Base-by-base conservation (phyloP, 1,140 invertebrate species). In the Drosophila auraria region DNA sequence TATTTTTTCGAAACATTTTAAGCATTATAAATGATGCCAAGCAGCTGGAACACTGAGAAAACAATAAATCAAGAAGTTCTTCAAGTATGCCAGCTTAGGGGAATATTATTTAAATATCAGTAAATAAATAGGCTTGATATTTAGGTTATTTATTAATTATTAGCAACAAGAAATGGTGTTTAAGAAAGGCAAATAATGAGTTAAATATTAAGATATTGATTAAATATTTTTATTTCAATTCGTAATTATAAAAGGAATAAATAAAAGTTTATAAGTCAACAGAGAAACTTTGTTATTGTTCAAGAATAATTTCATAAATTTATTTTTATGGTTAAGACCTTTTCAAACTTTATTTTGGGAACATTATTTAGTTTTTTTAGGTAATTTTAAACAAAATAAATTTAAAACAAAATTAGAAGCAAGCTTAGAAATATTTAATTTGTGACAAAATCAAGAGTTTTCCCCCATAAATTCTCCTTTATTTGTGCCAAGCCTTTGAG, bases 21-120 rank as follows among this genome's bases (percentile, higher is more conserved):
- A 68, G 65, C 65, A 64, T 68, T 68, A 68, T 50, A 68, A 68
- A 68, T 68, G 65, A 68, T 68, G 47, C 9, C 65, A n/a, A 5
- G 23, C 20, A 17, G 36, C 5, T 5, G 9, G 7, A 25, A 40
- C 54, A 40, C 54, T 57, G 54, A 25, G 54, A 40, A 56, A 40
- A 40, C 54, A 36, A 57, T 57, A 57, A 57, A 57, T 57, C 36
- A 57, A 15, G 14, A 25, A 1, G 36, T 25, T 57, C 25, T 25
- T 40, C 38, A 57, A 56, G 54, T 25, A 8, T 11, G 36, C 36
- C 20, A n/a, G 20, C 14, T 40, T n/a, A 2, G 20, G 14, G 2
- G 23, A 57, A 40, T 40, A 25, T 25, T 40, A 57, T 40, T 56
- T 11, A 40, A 14, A 25, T 40, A 15, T 25, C 20, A 40, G 36